Percentiles rank a stretch among this genome's conserved stretches.
phyloP scores from a whole-genome alignment of 2,797 vertebrate species.

The Trachops cirrhosus region DNA sequence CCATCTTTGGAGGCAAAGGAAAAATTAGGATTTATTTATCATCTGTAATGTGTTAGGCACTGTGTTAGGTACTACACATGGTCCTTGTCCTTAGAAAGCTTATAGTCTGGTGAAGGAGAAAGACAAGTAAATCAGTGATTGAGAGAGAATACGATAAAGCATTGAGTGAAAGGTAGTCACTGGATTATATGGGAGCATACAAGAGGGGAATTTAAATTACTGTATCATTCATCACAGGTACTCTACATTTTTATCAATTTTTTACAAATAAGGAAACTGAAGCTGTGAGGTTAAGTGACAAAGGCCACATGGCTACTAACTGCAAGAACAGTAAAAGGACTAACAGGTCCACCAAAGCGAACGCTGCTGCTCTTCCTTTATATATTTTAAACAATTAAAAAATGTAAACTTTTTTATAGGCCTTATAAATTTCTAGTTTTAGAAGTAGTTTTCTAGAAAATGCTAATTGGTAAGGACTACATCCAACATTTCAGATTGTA shows the following conservation, averaged over 20 bases:
- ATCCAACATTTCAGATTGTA: background rate
- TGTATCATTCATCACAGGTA: background rate
- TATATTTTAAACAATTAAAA: slow-evolving; percentile 1
- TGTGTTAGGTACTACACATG: background rate
- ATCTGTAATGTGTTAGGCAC: background rate
- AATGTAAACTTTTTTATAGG: background rate
- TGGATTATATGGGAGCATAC: background rate
- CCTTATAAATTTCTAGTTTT: slow-evolving; percentile 15
- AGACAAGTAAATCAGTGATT: background rate
- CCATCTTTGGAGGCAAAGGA: background rate
- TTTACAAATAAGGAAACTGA: slow-evolving; percentile 22
- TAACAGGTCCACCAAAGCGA: background rate
- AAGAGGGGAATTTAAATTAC: background rate
- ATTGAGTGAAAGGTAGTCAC: background rate
- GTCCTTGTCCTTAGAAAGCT: background rate
- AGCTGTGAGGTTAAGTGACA: background rate
- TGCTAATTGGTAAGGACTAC: background rate
- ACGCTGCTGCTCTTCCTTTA: background rate
- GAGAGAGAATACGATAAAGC: background rate
- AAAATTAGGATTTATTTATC: background rate
- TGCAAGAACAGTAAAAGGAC: background rate
- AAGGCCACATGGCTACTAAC: background rate
- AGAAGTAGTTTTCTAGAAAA: slow-evolving; percentile 13
- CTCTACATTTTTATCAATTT: background rate
- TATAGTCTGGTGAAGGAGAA: background rate